These are phyloP conservation scores for Pseudomyrmex gracilis DNA, from an alignment of 1,140 invertebrate genomes.

Conservation along the genomic window DNA sequence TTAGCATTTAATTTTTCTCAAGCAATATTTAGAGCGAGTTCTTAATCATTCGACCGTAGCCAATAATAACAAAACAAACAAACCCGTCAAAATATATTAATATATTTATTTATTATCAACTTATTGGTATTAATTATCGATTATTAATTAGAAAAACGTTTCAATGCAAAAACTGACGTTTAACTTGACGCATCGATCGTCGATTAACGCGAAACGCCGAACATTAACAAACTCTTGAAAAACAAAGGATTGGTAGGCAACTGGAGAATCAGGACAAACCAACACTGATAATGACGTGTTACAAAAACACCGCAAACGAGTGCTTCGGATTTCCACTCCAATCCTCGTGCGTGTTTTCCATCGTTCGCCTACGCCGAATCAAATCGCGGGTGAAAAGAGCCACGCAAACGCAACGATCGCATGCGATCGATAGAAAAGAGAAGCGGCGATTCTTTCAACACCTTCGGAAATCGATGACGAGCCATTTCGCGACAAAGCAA, in stretches of 20 bases:
- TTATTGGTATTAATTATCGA: neutral
- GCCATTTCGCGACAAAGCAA: slow-evolving; percentile 10
- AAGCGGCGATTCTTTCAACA: neutral
- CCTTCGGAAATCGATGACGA: slow-evolving; percentile 37
- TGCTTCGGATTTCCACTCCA: slow-evolving; percentile 33
- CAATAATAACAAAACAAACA: no score
- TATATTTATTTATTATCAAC: no score
- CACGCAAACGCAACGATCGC: slow-evolving; percentile 34
- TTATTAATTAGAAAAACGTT: neutral
- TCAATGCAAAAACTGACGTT: slow-evolving; percentile 11
- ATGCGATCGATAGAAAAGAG: slow-evolving; percentile 16
- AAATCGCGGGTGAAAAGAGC: slow-evolving; percentile 12
- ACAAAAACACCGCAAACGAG: slow-evolving; percentile 9
- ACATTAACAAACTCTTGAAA: slow-evolving; percentile 22
- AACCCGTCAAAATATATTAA: no score
- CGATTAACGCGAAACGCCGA: slow-evolving; percentile 12
- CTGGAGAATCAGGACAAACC: neutral
- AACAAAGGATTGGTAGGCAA: slow-evolving; percentile 2
- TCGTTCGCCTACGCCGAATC: slow-evolving; percentile 27
- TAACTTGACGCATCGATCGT: slow-evolving; percentile 4
- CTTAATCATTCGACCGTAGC: no score
- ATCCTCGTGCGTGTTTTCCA: slow-evolving; percentile 28
- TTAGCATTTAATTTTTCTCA: neutral
- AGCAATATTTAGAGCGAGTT: neutral
- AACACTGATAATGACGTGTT: slow-evolving; percentile 31